These are phyloP conservation scores for Tipula helvola DNA, from an alignment of 2,888 invertebrate species.

Conservation along the genomic window DNA sequence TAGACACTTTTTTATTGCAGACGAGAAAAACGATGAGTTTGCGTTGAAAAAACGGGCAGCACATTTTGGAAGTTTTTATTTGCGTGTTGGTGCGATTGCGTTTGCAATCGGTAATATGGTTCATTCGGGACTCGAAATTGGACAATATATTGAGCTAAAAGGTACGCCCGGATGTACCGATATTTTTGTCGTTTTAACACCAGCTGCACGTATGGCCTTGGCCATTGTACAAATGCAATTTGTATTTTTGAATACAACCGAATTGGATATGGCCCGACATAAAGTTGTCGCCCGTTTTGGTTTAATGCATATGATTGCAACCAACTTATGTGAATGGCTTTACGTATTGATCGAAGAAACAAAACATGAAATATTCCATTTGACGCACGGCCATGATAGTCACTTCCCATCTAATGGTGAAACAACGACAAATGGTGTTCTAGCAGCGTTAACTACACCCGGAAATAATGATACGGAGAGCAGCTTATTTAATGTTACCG, in stretches of 20 bases:
- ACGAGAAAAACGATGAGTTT: constrained; percentile 30
- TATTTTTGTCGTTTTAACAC: constrained; percentile 59
- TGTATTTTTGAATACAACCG: constrained; percentile 80
- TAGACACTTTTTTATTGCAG: constrained; percentile 19
- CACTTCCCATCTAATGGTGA: constrained; percentile 18
- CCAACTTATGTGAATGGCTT: constrained; percentile 87
- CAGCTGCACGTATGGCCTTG: constrained; percentile 67
- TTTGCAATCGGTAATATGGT: constrained; percentile 53
- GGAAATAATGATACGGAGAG: background rate
- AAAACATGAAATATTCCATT: constrained; percentile 70
- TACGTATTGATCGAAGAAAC: constrained; percentile 80
- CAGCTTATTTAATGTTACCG: background rate
- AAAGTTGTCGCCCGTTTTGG: constrained; percentile 73
- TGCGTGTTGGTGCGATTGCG: constrained; percentile 63
- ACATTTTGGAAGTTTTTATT: constrained; percentile 76
- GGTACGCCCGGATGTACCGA: constrained; percentile 45
- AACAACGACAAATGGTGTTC: background rate
- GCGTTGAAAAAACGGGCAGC: constrained; percentile 33
- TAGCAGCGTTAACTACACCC: background rate
- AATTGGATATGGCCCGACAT: constrained; percentile 49
- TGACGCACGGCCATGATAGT: constrained; percentile 34
- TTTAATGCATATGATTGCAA: constrained; percentile 82
- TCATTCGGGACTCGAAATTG: constrained; percentile 56
- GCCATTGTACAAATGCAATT: constrained; percentile 88
- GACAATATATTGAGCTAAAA: constrained; percentile 62